Percentiles rank a stretch among this genome's conserved stretches.
These are phyloP conservation scores for Subacronicta megacephala DNA, from an alignment of 2,888 invertebrate genomes.

Conservation along the genomic window DNA sequence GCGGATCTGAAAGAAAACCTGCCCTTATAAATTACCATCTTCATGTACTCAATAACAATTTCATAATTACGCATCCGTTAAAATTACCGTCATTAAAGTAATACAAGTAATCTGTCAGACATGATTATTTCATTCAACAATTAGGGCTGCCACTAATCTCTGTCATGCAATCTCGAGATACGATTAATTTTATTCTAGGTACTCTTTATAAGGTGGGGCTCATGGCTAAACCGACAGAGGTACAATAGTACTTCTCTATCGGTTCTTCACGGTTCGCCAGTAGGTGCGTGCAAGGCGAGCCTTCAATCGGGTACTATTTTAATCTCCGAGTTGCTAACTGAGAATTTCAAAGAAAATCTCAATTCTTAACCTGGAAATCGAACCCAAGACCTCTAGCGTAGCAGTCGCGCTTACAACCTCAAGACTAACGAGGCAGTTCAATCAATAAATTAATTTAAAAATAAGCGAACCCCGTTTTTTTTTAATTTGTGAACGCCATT, in stretches of 20 bases:
- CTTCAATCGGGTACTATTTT: too few species aligned
- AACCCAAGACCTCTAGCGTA: too few species aligned
- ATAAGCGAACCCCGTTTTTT: neutral
- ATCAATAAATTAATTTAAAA: neutral
- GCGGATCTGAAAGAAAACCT: neutral
- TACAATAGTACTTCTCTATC: too few species aligned
- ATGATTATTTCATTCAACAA: slow-evolving; percentile 20
- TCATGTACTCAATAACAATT: slow-evolving; percentile 5
- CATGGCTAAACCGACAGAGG: too few species aligned
- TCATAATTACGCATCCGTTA: slow-evolving; percentile 28
- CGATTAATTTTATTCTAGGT: neutral
- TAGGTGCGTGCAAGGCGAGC: too few species aligned
- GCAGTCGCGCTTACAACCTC: too few species aligned
- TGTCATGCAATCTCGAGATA: neutral
- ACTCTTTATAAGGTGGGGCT: too few species aligned
- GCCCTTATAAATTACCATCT: slow-evolving; percentile 15
- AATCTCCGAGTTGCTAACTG: too few species aligned
- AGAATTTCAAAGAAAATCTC: too few species aligned
- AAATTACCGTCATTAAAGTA: slow-evolving; percentile 47
- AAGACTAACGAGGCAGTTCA: too few species aligned
- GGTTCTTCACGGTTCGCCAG: too few species aligned
- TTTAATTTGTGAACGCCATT: slow-evolving; percentile 18
- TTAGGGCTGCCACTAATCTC: slow-evolving; percentile 21
- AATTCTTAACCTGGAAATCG: too few species aligned
- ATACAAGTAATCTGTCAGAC: slow-evolving; percentile 41